Evolutionary conservation across 2,113 vertebrate species (phyloP), one percentile per base, ranked within the genome.

Genomic region (Odontesthes bonariensis): DNA sequence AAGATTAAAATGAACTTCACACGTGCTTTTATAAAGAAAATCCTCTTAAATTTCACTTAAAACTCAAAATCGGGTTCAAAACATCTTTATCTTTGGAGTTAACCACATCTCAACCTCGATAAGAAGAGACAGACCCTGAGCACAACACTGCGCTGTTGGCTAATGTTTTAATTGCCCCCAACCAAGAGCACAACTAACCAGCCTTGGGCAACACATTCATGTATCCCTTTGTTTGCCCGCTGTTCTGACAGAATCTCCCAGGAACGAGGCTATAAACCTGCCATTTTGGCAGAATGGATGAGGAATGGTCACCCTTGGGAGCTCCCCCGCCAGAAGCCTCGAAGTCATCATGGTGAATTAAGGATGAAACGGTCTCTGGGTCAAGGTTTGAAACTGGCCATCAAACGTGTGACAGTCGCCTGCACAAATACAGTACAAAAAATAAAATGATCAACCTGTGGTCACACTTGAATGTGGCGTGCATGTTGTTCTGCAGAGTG

Each of bases 261-360:
- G 80, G 76, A 70, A 67, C 23, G 49, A 72, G 68, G 73, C 85
- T 57, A 73, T 92, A 89, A 90, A 92, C 59, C 86, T 91, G 90
- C 85, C 89, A 90, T 75, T 86, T 84, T 69, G 51, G 55, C 74
- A 88, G 84, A 85, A 91, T 84, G 84, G 83, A 90, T 89, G 84
- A 49, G 61, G 65, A 40, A 16, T 9, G 17, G 64, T 64, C 56
- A 49, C 49, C 56, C 32, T 32, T 69, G 59, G 83, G 69, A 69
- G 77, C 60, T 75, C 74, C 62, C 51, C 75, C 78, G 20, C 49
- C 56, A 63, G 65, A 70, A 66, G 75, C 65, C 75, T 56, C 67
- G n/a, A 44, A 54, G 54, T 86, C 81, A 90, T 88, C 69, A 83
- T 49, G 53, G 69, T 54, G 75, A 85, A 91, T 87, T 86, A 70